Percentiles rank a stretch among this genome's conserved stretches.
Conservation (phyloP, 2,113 vertebrate genomes). For the Furnarius figulus region DNA sequence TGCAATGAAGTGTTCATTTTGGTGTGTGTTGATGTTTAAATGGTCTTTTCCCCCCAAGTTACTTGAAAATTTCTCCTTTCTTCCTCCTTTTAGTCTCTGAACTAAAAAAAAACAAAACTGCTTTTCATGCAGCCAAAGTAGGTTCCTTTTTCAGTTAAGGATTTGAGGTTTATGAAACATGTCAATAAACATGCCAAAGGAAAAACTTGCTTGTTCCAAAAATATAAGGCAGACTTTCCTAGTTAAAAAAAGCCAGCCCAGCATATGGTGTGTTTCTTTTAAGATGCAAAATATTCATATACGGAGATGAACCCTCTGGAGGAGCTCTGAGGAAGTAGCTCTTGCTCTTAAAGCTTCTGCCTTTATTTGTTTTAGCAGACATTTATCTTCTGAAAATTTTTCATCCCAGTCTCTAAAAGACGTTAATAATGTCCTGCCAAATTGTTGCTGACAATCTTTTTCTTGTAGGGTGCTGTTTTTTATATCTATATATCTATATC, state of each 20-base stretch:
- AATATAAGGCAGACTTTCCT: conserved; percentile 16
- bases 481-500: background rate
- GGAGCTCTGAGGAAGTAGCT: conserved; percentile 1
- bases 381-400: background rate
- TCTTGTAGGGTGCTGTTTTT: conserved; percentile 3
- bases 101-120: background rate
- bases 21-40: background rate
- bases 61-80: background rate
- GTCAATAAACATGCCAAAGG: conserved; percentile 9
- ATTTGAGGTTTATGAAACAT: conserved; percentile 23
- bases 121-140: background rate
- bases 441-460: conserved; percentile 16
- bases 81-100: background rate
- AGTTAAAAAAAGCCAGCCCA: conserved; percentile 12
- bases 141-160: background rate
- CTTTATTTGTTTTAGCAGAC: background rate
- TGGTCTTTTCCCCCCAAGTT: background rate
- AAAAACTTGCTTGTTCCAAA: conserved; percentile 11
- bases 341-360: background rate
- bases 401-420: background rate
- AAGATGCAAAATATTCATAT: conserved; percentile 33
- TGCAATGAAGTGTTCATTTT: background rate
- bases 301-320: conserved; percentile 34
- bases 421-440: background rate
- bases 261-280: conserved; percentile 50